Evolutionary conservation across 2,113 vertebrate species (phyloP).

Genomic region (Damaliscus lunatus): DNA sequence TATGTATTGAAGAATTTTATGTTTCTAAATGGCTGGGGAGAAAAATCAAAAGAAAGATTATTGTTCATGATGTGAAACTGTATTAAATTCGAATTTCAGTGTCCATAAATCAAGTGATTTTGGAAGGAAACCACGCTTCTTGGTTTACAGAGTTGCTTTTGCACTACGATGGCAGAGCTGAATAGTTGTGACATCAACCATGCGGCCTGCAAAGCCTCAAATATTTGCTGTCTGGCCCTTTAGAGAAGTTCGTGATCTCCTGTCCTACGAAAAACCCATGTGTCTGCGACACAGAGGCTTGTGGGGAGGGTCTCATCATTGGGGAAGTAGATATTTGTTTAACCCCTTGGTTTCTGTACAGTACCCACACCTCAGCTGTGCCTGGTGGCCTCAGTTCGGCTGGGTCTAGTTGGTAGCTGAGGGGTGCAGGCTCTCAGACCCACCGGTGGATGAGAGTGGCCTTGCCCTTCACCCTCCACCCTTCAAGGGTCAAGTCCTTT

Average conservation of each 20-base stretch:
- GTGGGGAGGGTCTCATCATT: not conserved
- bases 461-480: not conserved
- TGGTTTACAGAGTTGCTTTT: not conserved
- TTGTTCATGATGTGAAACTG: not conserved
- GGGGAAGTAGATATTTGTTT: not conserved
- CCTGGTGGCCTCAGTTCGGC: too few relatives aligned
- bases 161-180: fast-evolving
- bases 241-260: not conserved
- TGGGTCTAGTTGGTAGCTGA: not conserved
- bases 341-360: not conserved
- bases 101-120: not conserved
- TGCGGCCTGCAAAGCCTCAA: not conserved
- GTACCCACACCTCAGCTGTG: not conserved
- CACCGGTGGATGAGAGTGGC: fast-evolving
- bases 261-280: not conserved
- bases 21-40: not conserved
- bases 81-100: not conserved
- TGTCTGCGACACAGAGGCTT: not conserved
- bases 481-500: not conserved
- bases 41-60: not conserved
- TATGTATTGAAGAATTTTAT: not conserved
- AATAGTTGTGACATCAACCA: not conserved
- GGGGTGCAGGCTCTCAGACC: not conserved
- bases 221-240: not conserved
- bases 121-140: not conserved